Percentiles rank a stretch among this genome's conserved stretches.
phyloP scores from a whole-genome alignment of 2,888 invertebrate species.

The Mystacides longicornis region DNA sequence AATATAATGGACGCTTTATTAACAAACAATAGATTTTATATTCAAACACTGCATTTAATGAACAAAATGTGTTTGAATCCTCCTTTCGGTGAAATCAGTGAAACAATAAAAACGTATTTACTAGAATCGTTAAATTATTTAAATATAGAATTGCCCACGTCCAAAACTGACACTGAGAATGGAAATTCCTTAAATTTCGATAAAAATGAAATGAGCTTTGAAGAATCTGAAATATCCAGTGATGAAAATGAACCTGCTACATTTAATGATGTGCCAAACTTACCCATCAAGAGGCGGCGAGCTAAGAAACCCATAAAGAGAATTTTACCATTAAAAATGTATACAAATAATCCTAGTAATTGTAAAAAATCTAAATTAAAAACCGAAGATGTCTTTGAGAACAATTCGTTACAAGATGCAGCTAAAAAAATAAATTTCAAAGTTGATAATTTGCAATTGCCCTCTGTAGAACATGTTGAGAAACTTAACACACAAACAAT shows the following conservation, averaged over 20 bases:
- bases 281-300: slow-evolving; percentile 37
- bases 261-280: slow-evolving; percentile 29
- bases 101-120: slow-evolving; percentile 34
- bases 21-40: slow-evolving; percentile 74
- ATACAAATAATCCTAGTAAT: slow-evolving; percentile 27
- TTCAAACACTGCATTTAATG: slow-evolving; percentile 83
- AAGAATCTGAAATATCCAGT: slow-evolving; percentile 44
- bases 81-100: slow-evolving; percentile 61
- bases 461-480: slow-evolving; percentile 7
- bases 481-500: neutral
- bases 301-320: slow-evolving; percentile 30
- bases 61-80: slow-evolving; percentile 87
- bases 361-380: slow-evolving; percentile 23
- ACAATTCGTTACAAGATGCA: slow-evolving; percentile 34
- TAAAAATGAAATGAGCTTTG: slow-evolving; percentile 27
- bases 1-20: slow-evolving; percentile 73
- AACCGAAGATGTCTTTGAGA: slow-evolving; percentile 43
- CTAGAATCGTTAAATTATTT: slow-evolving; percentile 30
- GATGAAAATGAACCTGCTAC: slow-evolving; percentile 33
- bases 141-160: slow-evolving; percentile 9
- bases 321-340: slow-evolving; percentile 32
- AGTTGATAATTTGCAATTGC: neutral
- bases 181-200: neutral
- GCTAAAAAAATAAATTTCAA: slow-evolving; percentile 42
- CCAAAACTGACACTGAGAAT: neutral